Evolutionary conservation across 2,888 invertebrate species (phyloP).

Genomic region (Philereme vetulata): DNA sequence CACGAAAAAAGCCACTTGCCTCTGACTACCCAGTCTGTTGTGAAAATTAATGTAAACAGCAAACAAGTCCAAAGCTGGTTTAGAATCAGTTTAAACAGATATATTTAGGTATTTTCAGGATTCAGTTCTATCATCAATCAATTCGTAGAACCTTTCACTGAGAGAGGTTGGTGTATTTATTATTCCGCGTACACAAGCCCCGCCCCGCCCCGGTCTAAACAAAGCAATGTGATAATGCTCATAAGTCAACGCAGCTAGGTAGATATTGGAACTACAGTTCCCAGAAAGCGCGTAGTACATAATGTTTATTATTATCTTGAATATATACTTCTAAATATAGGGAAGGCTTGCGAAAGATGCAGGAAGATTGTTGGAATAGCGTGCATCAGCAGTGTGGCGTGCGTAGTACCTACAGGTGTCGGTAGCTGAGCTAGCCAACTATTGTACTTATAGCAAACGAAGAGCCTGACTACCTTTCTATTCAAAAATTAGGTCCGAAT

Average conservation of each 20-base stretch:
- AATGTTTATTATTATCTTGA: constrained; percentile 31
- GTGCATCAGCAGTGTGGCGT: too few relatives aligned
- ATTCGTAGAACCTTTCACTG: constrained; percentile 44
- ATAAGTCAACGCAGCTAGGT: constrained; percentile 47
- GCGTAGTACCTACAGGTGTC: too few relatives aligned
- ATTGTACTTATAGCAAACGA: too few relatives aligned
- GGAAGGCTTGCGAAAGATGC: not conserved
- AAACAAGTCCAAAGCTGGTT: too few relatives aligned
- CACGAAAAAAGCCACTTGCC: too few relatives aligned
- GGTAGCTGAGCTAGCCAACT: too few relatives aligned
- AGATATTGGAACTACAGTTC: constrained; percentile 42
- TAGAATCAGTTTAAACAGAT: constrained; percentile 1
- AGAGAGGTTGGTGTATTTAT: constrained; percentile 47
- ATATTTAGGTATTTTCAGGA: constrained; percentile 28
- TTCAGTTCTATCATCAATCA: constrained; percentile 37
- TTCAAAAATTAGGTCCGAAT: too few relatives aligned
- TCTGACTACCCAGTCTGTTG: too few relatives aligned
- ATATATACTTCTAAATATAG: constrained; percentile 4
- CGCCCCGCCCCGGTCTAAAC: constrained; percentile 55
- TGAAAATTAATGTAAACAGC: too few relatives aligned
- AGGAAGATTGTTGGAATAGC: not conserved
- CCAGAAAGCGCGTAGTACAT: constrained; percentile 41
- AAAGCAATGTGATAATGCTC: constrained; percentile 47
- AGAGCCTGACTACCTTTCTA: too few relatives aligned
- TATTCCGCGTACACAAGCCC: constrained; percentile 45